Base-by-base conservation (phyloP, 2,113 vertebrate species). In the Myocastor coypus region DNA sequence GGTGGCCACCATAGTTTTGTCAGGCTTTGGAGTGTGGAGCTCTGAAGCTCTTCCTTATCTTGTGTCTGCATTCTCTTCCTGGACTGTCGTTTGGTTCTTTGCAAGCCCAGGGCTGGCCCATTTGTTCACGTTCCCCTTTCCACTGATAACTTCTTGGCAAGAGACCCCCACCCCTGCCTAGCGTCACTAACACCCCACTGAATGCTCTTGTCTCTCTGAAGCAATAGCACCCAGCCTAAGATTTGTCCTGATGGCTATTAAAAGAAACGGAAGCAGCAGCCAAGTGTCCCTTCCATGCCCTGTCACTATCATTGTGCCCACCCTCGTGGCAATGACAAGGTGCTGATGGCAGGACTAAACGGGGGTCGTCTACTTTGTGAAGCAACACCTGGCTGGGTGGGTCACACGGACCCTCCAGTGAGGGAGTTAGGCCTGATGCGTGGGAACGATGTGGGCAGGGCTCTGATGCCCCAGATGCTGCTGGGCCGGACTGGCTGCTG, bases 391-490 rank as follows among this genome's bases (percentile, higher is more conserved):
- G 28, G 52, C 63, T 77, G 34, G 24, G 61, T 32, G 61, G n/a
- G 69, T 37, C 42, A 12, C 1, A 0, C 0, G 37, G 13, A 61
- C 9, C 10, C 26, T 1, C 34, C 0, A 4, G 42, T 14, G 28
- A 11, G 19, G 91, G 16, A 64, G 26, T n/a, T 16, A 61, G 68
- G 57, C 24, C 68, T 1, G 42, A 4, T 2, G 57, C 37, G 30
- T 32, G 22, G 11, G n/a, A n/a, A 6, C 13, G 10, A 55, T 2
- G 34, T 77, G 28, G 24, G 32, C 12, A 22, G 81, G 37, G 73
- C 77, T 52, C 42, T 17, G 46, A 80, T 34, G 73, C 24, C 10
- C 42, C 4, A 1, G 46, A 34, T 50, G 46, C 46, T 80, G 28
- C 75, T 2, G 46, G 75, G 28, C 22, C 4, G 13, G 7, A 40